Percentiles rank a stretch among this genome's conserved stretches.
Evolutionary conservation across 2,888 invertebrate species (phyloP).

Genomic region (Selenia dentaria): DNA sequence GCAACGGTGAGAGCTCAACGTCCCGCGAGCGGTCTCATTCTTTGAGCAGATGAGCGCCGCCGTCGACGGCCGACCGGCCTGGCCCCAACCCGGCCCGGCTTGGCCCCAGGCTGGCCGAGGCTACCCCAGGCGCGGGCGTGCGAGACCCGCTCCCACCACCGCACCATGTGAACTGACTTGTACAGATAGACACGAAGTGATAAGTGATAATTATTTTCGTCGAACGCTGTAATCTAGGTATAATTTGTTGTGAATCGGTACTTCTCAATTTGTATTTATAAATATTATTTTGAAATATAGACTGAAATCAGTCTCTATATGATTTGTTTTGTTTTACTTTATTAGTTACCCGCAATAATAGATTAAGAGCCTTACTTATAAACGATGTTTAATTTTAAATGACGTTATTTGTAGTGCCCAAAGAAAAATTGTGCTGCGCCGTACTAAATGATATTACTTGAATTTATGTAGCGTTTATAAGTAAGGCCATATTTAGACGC

Average conservation of each 20-base stretch:
- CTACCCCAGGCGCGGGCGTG: slow-evolving; percentile 19
- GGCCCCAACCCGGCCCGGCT: slow-evolving; percentile 6
- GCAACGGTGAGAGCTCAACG: slow-evolving; percentile 65
- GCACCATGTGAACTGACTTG: slow-evolving; percentile 40
- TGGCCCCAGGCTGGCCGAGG: slow-evolving; percentile 7
- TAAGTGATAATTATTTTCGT: slow-evolving; percentile 77
- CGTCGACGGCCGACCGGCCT: slow-evolving; percentile 13
- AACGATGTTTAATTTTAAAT: too few species aligned
- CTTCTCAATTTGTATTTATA: slow-evolving; percentile 84
- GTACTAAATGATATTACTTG: too few species aligned
- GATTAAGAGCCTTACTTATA: too few species aligned
- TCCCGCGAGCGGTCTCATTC: slow-evolving; percentile 84
- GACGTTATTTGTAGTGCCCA: too few species aligned
- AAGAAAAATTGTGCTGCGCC: too few species aligned
- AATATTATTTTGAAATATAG: slow-evolving; percentile 79
- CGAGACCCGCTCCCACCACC: slow-evolving; percentile 19
- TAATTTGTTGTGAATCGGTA: slow-evolving; percentile 82
- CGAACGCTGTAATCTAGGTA: slow-evolving; percentile 77
- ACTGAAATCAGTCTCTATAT: slow-evolving; percentile 70
- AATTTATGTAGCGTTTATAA: too few species aligned
- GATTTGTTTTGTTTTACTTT: slow-evolving; percentile 43
- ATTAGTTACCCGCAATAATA: too few species aligned
- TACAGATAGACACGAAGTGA: slow-evolving; percentile 73
- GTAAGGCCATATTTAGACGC: too few species aligned
- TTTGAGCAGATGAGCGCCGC: slow-evolving; percentile 87